Evolutionary conservation across 2,888 invertebrate species (phyloP), one percentile per base, ranked within the genome.

Genomic region (Catonia carolina): DNA sequence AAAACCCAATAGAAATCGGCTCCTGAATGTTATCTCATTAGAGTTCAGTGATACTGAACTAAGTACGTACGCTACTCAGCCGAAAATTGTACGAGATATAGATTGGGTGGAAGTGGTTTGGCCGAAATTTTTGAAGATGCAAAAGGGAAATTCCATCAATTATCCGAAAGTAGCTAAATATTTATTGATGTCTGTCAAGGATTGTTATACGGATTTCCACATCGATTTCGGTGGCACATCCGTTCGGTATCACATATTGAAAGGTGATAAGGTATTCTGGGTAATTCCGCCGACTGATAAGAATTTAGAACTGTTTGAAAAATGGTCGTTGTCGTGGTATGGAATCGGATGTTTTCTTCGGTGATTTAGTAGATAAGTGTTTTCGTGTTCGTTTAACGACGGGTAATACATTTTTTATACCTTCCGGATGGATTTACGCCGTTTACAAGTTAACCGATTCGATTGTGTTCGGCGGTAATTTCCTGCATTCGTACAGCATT

Each of bases 91-190:
- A 2, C 82, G 96, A 12, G 87, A 89, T 72, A 84, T 98, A 55
- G 98, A 99, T 76, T 99, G 98, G 98, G 96, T 98, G 7, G 96
- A 98, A 70, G 86, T 87, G 23, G 92, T 93, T 1, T 99, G 98
- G 98, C 99, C 99, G 1, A 78, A 89, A 37, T 90, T 94, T 71
- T 78, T 97, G 56, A 96, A 95, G 66, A 85, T 89, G 64, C 96
- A 98, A 74, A 86, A 85, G n/a, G 96, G 97, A 73, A 86, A 93
- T 2, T 97, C 97, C 7, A 97, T 97, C 96, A 96, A 93, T 83
- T 99, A 97, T 70, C 98, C 99, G 0, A 66, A 85, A 67, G 93
- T 95, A 35, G 88, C 90, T 74, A 90, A 91, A 71, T 96, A 95
- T 75, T 95, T 93, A 72, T 80, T 96, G 64, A 86, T 95, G 81